phyloP scores from a whole-genome alignment of 2,888 invertebrate genomes.

The Alviniconcha strummeri region DNA sequence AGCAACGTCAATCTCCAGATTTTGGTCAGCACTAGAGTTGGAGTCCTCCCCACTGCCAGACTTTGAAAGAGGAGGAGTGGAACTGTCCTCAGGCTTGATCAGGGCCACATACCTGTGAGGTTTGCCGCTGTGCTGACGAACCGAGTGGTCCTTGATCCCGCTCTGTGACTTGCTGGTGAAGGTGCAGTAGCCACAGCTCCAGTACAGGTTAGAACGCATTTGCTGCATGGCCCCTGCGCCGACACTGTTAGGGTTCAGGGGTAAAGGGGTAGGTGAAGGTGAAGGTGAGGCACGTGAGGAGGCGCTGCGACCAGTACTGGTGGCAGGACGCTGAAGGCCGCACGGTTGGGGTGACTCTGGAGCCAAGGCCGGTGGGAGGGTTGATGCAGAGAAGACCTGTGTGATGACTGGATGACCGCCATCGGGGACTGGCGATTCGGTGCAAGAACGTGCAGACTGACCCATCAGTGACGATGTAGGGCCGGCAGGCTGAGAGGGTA shows the following conservation, averaged over 20 bases:
- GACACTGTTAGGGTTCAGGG: slow-evolving; percentile 23
- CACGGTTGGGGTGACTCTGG: not conserved
- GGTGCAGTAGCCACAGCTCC: slow-evolving; percentile 64
- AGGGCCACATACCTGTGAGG: slow-evolving; percentile 60
- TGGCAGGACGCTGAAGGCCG: not conserved
- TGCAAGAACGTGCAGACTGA: not conserved
- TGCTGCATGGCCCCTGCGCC: slow-evolving; percentile 22
- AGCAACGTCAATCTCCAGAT: not conserved
- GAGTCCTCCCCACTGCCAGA: not conserved
- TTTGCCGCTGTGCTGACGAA: slow-evolving; percentile 53
- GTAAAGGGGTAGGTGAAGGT: slow-evolving; percentile 25
- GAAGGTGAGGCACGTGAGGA: not conserved
- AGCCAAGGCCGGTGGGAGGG: not conserved
- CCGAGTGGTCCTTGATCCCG: slow-evolving; percentile 59
- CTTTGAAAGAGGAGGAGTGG: not conserved
- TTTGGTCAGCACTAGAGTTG: not conserved
- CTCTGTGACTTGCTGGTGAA: slow-evolving; percentile 59
- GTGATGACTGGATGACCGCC: slow-evolving; percentile 11
- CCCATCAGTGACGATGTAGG: not conserved
- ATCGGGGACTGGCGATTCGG: not conserved
- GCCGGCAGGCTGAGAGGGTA: not conserved
- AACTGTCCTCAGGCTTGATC: slow-evolving; percentile 24
- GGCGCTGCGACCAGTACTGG: not conserved
- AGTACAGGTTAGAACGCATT: slow-evolving; percentile 55
- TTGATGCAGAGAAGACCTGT: slow-evolving; percentile 15